phyloP scores from a whole-genome alignment of 2,797 vertebrate species.

The Tokudaia tokunoshimensis region DNA sequence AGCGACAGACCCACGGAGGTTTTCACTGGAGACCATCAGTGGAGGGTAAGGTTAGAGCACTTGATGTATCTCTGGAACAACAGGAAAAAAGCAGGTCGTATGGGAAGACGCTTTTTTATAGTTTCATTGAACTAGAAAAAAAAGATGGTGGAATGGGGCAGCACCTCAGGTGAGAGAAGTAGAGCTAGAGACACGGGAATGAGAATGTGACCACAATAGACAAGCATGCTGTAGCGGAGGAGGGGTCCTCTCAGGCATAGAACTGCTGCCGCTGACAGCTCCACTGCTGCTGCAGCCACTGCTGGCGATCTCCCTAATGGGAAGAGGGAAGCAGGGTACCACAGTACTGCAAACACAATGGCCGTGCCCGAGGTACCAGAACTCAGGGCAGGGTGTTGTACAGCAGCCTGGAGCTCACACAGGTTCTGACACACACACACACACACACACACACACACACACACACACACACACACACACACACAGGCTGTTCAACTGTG shows the following conservation, averaged over 20 bases:
- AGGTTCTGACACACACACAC: background rate
- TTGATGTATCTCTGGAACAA: background rate
- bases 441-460: background rate
- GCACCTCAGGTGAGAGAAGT: too few species aligned
- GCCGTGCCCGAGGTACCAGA: accelerated
- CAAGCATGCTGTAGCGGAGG: background rate
- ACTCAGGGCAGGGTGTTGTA: background rate
- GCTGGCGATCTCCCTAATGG: background rate
- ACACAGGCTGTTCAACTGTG: background rate
- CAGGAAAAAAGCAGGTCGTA: background rate
- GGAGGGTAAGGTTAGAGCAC: background rate
- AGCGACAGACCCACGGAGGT: background rate
- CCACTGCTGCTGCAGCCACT: too few species aligned
- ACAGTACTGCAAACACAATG: background rate
- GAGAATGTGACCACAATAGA: background rate
- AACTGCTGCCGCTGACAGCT: too few species aligned
- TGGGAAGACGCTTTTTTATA: background rate
- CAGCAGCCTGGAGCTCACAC: background rate
- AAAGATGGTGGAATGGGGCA: background rate
- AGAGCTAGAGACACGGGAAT: background rate
- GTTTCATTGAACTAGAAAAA: background rate
- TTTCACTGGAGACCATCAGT: background rate
- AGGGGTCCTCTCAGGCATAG: background rate
- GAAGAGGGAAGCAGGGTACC: background rate
- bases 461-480: background rate